Base-by-base conservation (phyloP, 2,113 vertebrate genomes). In the Catagonus wagneri region DNA sequence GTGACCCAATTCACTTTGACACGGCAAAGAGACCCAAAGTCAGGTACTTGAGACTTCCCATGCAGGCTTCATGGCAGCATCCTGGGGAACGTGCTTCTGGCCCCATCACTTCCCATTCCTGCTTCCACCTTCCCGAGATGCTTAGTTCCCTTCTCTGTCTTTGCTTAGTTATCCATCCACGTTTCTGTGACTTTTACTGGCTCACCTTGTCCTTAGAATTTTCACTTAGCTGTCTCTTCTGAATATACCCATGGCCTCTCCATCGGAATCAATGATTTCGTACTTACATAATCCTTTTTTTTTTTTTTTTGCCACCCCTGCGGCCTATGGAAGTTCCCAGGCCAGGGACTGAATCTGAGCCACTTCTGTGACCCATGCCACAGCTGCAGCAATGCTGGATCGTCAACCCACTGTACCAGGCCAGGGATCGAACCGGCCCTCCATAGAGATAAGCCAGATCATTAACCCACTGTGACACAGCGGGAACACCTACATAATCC, bases 171-270 rank as follows among this genome's bases (percentile, higher is more conserved):
- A 96, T 98, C 97, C 94, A 83, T 97, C 97, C 97, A 75, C 6
- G 56, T 65, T 54, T 69, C 86, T 97, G 95, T 96, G 97, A 96
- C 92, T 52, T 61, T 96, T 95, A 83, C 91, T 95, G 92, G 87
- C 95, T 96, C 88, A 76, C 39, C 13, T 10, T 81, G 96, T 52
- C 27, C 75, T 52, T 0, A 1, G 79, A 83, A 71, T 61, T 88
- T 90, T 90, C 94, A 97, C 97, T 97, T 96, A 65, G 72, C 96
- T 95, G 89, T 95, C 97, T 87, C 5, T 96, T 96, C 97, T 95
- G 74, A 68, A 58, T 0, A 12, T 25, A 23, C 52, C 19, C 50
- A 15, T 0, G 8, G 2, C 16, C 13, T 54, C 56, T 65, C 63
- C 76, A 91, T 75, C 72, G 15, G 95, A 97, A 93, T 23, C 68